These are phyloP conservation scores for Phocides pigmalion DNA, from an alignment of 1,140 invertebrate species.

Conservation along the genomic window DNA sequence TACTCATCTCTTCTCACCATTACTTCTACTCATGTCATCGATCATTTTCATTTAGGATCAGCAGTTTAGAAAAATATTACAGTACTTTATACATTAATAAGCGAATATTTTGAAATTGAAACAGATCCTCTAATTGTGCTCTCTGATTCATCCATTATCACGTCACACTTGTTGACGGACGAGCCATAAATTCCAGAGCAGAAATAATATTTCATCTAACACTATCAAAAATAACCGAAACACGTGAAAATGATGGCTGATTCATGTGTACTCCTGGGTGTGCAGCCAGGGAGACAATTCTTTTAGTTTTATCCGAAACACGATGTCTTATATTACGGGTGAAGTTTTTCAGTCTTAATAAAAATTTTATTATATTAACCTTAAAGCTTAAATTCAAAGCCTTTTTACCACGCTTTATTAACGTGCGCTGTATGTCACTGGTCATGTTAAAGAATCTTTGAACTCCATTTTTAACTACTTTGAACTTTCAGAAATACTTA, in stretches of 20 bases:
- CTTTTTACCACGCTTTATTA: too few relatives aligned
- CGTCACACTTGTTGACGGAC: slow-evolving; percentile 32
- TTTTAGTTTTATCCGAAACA: not conserved
- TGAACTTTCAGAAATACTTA: too few relatives aligned
- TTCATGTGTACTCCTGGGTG: not conserved
- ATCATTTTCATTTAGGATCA: too few relatives aligned
- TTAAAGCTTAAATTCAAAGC: too few relatives aligned
- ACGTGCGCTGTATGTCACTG: too few relatives aligned
- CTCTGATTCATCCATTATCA: slow-evolving; percentile 37
- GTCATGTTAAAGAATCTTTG: too few relatives aligned
- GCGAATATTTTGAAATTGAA: slow-evolving; percentile 3
- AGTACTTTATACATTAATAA: too few relatives aligned
- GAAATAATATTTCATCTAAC: slow-evolving; percentile 39
- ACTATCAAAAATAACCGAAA: slow-evolving; percentile 29
- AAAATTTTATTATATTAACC: too few relatives aligned
- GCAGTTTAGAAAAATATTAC: too few relatives aligned
- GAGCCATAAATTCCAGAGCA: slow-evolving; percentile 37
- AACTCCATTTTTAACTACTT: too few relatives aligned
- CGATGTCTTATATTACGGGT: not conserved
- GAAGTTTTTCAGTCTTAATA: not conserved
- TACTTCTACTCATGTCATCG: too few relatives aligned
- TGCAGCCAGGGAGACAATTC: not conserved
- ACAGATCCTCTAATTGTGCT: slow-evolving; percentile 30
- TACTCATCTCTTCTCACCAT: too few relatives aligned
- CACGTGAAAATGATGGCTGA: slow-evolving; percentile 7